These are phyloP conservation scores for Lepilemur septentrionalis DNA, from an alignment of 2,797 vertebrate species.

Conservation along the genomic window DNA sequence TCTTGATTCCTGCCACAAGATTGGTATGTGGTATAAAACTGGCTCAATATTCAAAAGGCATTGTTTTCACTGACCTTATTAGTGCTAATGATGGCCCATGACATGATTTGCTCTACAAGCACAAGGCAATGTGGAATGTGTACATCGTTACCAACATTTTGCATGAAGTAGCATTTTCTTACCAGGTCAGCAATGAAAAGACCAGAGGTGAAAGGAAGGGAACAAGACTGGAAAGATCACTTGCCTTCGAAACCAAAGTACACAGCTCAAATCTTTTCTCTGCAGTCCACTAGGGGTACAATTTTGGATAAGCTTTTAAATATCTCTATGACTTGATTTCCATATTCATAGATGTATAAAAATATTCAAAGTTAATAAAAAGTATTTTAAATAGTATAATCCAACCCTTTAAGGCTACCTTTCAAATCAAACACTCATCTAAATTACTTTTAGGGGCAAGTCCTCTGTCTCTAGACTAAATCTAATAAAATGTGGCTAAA, in stretches of 20 bases:
- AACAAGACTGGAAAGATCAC: neutral
- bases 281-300: neutral
- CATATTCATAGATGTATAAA: neutral
- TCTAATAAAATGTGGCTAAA: constrained; percentile 21
- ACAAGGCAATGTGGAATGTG: neutral
- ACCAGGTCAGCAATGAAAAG: neutral
- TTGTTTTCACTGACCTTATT: constrained; percentile 60
- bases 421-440: constrained; percentile 46
- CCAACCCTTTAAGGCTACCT: neutral
- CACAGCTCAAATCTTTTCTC: neutral
- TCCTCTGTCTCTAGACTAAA: constrained; percentile 15
- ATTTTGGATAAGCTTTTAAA: neutral
- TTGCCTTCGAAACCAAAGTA: neutral
- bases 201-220: neutral
- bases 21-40: constrained; percentile 28
- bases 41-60: constrained; percentile 16
- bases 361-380: neutral
- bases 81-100: neutral
- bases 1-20: constrained; percentile 44
- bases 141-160: neutral
- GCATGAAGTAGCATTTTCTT: neutral
- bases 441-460: constrained; percentile 22
- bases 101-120: neutral
- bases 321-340: neutral
- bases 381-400: neutral